phyloP scores from a whole-genome alignment of 2,888 invertebrate genomes.

The Cryptophagus acutangulus region DNA sequence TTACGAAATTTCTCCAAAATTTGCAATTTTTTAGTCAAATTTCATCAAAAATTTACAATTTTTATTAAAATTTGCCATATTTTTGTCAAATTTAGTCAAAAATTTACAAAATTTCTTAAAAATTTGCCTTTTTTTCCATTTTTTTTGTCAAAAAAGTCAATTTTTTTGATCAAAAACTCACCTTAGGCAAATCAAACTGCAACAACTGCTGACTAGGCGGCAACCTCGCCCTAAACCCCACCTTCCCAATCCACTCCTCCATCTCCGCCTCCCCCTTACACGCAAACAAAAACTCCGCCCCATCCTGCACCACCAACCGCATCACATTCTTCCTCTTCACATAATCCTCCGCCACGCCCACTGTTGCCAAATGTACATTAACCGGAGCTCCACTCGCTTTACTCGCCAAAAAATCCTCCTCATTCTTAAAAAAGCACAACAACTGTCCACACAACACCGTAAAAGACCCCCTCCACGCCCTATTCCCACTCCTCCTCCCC shows the following conservation, averaged over 20 bases:
- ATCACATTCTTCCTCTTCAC: conserved; percentile 93
- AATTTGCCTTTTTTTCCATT: not conserved
- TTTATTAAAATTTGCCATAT: no score
- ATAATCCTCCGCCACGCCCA: conserved; percentile 87
- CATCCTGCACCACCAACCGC: conserved; percentile 80
- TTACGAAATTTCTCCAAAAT: no score
- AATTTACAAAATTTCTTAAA: no score
- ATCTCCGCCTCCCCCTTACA: conserved; percentile 68
- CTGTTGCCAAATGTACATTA: conserved; percentile 71
- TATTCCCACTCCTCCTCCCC: conserved; percentile 88
- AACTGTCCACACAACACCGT: conserved; percentile 95
- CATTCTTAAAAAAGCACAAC: conserved; percentile 96
- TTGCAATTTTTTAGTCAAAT: no score
- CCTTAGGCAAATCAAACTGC: conserved; percentile 64
- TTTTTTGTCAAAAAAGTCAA: no score
- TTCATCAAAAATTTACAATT: no score
- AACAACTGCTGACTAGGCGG: conserved; percentile 85
- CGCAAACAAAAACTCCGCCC: conserved; percentile 88
- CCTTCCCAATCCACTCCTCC: conserved; percentile 88
- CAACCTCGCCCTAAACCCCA: conserved; percentile 86
- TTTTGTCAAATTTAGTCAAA: no score
- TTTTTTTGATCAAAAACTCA: no score
- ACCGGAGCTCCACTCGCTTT: conserved; percentile 87
- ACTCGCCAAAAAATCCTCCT: conserved; percentile 81
- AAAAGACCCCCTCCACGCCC: conserved; percentile 94